Base-by-base conservation (phyloP, 2,888 invertebrate genomes). In the Metellina segmentata region DNA sequence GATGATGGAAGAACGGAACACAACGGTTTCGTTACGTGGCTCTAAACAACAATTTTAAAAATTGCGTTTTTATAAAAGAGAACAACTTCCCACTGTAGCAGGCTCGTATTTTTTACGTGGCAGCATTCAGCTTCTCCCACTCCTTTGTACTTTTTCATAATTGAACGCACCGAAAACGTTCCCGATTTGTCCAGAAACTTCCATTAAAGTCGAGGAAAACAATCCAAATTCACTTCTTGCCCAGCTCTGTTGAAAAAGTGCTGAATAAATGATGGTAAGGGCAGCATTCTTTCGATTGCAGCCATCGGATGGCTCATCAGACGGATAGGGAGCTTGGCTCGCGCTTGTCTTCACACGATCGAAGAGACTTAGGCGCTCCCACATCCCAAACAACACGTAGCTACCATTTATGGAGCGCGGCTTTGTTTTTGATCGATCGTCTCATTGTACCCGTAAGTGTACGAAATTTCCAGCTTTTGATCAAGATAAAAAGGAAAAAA, bases 131-230 rank as follows among this genome's bases (percentile, higher is more conserved):
- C 61, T 61, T 61, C 61, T 16, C 61, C 61, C 61, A 9, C 9
- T 16, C 61, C 61, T 9, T 16, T 11, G 61, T 16, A 61, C 13
- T 61, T 61, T 61, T 61, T 61, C 61, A 61, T 61, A 61, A 61
- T 61, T 61, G 61, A 61, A 61, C 61, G 61, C 61, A 16, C 13
- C 61, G 61, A 11, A 61, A 61, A 61, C 61, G 61, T 61, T 61
- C 61, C 61, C 61, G 61, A 61, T 61, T 61, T 61, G 61, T 61
- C 61, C 61, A 61, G 61, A 61, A 61, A 61, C 61, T 61, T 61
- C 61, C 61, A 61, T 61, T 61, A 61, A 61, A 61, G 61, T 61
- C 61, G 61, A 61, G 61, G 61, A 16, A 61, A 61, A 61, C 61
- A 61, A 61, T 61, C 61, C 61, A 16, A 61, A 34, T 34, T 34